Conservation (phyloP, 2,113 vertebrate species). For the Gracilinanus agilis region DNA sequence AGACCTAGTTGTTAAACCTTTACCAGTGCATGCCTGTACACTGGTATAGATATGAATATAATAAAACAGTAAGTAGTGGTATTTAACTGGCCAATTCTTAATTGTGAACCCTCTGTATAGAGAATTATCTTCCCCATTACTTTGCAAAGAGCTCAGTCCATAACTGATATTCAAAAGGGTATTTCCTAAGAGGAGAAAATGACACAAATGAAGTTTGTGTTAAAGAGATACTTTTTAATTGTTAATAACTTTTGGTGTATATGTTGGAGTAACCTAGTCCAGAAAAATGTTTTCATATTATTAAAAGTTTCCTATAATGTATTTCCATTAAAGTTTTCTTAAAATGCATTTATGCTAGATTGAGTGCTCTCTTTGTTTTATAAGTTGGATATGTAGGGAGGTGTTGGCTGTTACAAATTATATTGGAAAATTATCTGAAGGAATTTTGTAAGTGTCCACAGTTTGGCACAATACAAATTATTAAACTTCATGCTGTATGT, state of each 20-base stretch:
- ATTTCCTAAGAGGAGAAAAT: not conserved
- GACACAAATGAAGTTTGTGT: not conserved
- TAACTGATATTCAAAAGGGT: slow-evolving; percentile 16
- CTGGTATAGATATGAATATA: too few relatives aligned
- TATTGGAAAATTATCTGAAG: slow-evolving; percentile 38
- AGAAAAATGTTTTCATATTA: not conserved
- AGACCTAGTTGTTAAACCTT: too few relatives aligned
- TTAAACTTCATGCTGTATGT: slow-evolving; percentile 38
- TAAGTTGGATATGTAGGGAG: not conserved
- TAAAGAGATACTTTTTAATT: not conserved
- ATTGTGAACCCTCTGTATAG: slow-evolving; percentile 52
- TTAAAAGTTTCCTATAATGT: not conserved
- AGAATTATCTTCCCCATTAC: slow-evolving; percentile 36
- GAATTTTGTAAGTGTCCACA: slow-evolving; percentile 45
- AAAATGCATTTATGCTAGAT: slow-evolving; percentile 14
- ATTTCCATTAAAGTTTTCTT: not conserved
- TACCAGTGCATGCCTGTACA: too few relatives aligned
- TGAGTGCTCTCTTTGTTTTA: not conserved
- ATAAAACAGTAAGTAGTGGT: not conserved
- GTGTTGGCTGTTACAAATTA: not conserved
- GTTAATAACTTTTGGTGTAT: not conserved
- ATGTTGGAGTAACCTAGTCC: not conserved
- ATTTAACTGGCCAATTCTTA: slow-evolving; percentile 10
- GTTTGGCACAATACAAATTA: slow-evolving; percentile 26
- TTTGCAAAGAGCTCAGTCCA: not conserved